Percentiles rank a stretch among this genome's conserved stretches.
Evolutionary conservation across 2,888 invertebrate genomes (phyloP).

Genomic region (Drosophila anomelani): DNA sequence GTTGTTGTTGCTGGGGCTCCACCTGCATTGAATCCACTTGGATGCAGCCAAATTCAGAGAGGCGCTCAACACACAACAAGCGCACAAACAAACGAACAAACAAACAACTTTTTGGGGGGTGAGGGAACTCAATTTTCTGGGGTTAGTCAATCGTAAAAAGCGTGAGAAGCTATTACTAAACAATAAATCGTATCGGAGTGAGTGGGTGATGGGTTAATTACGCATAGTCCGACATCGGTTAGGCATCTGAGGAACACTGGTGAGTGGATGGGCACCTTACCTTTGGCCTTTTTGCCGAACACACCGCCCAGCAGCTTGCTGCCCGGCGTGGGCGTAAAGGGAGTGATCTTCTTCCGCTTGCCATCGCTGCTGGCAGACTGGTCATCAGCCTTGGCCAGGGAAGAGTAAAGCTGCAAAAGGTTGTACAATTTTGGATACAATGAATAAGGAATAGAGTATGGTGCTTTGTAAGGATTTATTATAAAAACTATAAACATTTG

Average conservation of each 20-base stretch:
- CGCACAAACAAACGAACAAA: conserved; percentile 74
- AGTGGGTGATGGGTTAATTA: conserved; percentile 35
- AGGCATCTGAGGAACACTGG: background rate
- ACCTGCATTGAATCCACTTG: conserved; percentile 84
- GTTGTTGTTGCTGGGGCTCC: conserved; percentile 57
- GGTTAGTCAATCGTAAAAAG: conserved; percentile 55
- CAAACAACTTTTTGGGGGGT: conserved; percentile 39
- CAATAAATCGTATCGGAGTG: conserved; percentile 6
- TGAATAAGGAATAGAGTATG: background rate
- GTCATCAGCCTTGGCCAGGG: conserved; percentile 61
- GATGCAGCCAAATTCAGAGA: conserved; percentile 83
- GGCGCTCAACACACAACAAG: conserved; percentile 84
- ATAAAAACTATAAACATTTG: background rate
- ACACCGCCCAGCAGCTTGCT: conserved; percentile 83
- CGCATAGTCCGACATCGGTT: conserved; percentile 4
- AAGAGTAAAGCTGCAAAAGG: conserved; percentile 75
- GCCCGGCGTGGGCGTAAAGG: conserved; percentile 78
- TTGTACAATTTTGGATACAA: background rate
- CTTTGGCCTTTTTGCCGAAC: conserved; percentile 83
- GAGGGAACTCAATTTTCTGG: conserved; percentile 29
- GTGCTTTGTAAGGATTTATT: conserved; percentile 1
- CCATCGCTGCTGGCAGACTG: conserved; percentile 43
- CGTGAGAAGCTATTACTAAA: conserved; percentile 20
- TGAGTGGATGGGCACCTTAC: conserved; percentile 60
- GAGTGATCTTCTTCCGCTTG: conserved; percentile 73